Evolutionary conservation across 2,113 vertebrate species (phyloP).

Genomic region (Rhinogobius similis): DNA sequence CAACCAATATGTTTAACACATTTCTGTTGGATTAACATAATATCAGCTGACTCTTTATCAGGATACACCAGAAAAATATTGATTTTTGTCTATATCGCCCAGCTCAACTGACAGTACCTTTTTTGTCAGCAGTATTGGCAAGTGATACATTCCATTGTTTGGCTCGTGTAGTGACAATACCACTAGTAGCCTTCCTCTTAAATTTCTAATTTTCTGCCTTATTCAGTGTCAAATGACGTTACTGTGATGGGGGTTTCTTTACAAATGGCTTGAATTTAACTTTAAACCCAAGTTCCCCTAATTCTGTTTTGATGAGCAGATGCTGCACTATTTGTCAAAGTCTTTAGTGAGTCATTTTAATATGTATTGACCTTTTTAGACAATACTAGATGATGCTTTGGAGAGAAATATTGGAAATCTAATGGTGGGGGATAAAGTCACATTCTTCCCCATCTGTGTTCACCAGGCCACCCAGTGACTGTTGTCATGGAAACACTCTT

Average conservation of each 20-base stretch:
- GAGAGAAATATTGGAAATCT: conserved; percentile 29
- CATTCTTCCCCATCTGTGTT: conserved; percentile 22
- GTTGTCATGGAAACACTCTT: conserved; percentile 58
- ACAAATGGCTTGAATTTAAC: neutral
- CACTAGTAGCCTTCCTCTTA: no score
- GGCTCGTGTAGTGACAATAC: no score
- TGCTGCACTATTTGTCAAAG: neutral
- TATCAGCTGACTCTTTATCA: no score
- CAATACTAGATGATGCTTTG: conserved; percentile 6
- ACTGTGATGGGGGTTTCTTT: neutral
- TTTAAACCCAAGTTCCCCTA: neutral
- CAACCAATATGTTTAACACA: no score
- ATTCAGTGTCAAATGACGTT: no score
- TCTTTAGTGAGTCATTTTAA: neutral
- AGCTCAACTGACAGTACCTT: no score
- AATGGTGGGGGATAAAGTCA: conserved; percentile 21
- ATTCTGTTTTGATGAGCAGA: neutral
- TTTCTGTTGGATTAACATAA: no score
- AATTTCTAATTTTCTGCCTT: no score
- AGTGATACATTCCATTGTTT: no score
- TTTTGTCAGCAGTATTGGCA: no score
- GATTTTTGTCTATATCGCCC: no score
- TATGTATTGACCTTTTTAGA: neutral
- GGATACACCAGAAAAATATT: no score
- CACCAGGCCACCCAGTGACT: conserved; percentile 48